Conservation (phyloP, 2,797 vertebrate genomes). For the Sebastes hopkinsi region DNA sequence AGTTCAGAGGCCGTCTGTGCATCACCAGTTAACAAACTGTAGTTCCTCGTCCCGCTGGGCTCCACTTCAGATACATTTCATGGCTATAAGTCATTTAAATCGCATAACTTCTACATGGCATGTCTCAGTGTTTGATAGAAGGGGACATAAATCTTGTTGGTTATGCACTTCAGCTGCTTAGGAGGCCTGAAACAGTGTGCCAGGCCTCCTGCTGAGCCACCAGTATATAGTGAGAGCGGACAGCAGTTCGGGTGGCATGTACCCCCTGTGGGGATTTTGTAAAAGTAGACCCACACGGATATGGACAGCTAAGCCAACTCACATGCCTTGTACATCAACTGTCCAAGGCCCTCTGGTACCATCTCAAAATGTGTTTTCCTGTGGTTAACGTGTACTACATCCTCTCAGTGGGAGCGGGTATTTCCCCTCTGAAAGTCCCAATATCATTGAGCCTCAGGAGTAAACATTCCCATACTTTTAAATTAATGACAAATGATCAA, state of each 20-base stretch:
- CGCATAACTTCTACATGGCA: conserved; percentile 22
- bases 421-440: conserved; percentile 5
- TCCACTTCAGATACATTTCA: conserved; percentile 1
- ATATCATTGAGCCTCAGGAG: not conserved
- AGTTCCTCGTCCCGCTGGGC: not conserved
- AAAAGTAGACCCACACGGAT: conserved; percentile 66
- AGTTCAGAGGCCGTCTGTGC: not conserved
- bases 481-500: conserved; percentile 24
- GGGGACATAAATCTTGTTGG: conserved; percentile 57
- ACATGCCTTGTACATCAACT: conserved; percentile 37
- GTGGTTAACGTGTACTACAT: not conserved
- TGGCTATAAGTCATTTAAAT: conserved; percentile 44
- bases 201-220: conserved; percentile 32
- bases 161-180: conserved; percentile 43
- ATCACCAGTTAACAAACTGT: conserved; percentile 14
- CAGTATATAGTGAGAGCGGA: conserved; percentile 30
- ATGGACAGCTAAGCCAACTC: conserved; percentile 65
- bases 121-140: not conserved
- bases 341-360: conserved; percentile 11
- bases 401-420: not conserved
- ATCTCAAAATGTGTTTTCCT: conserved; percentile 36
- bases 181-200: conserved; percentile 29
- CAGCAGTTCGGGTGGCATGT: conserved; percentile 30
- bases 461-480: conserved; percentile 13
- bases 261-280: conserved; percentile 59